These are phyloP conservation scores for Torymus texanus DNA, from an alignment of 2,888 invertebrate genomes.

Conservation along the genomic window DNA sequence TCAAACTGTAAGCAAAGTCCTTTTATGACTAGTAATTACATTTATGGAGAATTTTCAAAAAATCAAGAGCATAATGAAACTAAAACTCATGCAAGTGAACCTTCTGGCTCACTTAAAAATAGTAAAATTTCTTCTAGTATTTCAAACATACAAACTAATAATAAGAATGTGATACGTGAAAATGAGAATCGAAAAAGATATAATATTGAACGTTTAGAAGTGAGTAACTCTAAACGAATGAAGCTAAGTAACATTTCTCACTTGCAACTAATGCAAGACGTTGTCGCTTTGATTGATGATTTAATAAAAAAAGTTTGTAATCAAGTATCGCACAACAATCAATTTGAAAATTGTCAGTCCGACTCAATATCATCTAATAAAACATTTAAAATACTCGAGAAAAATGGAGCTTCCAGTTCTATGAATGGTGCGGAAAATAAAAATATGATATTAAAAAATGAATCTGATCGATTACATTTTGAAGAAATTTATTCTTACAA, in stretches of 20 bases:
- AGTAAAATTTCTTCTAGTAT: too few species aligned
- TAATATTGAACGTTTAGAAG: background rate
- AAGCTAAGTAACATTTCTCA: constrained; percentile 64
- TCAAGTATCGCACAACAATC: background rate
- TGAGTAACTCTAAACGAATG: constrained; percentile 5
- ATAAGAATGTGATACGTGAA: constrained; percentile 3
- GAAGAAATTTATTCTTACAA: background rate
- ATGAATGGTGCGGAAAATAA: too few species aligned
- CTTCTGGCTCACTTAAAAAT: too few species aligned
- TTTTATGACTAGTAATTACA: constrained; percentile 75
- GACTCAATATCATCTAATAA: too few species aligned
- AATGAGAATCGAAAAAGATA: constrained; percentile 17
- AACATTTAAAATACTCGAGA: too few species aligned
- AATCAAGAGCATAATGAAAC: background rate
- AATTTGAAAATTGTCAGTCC: too few species aligned
- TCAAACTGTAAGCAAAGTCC: constrained; percentile 75
- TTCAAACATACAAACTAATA: background rate
- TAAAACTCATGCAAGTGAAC: too few species aligned
- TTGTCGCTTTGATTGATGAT: constrained; percentile 71
- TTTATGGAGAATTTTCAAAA: background rate
- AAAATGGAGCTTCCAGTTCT: too few species aligned
- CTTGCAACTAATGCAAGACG: constrained; percentile 72
- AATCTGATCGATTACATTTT: too few species aligned
- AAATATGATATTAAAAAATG: too few species aligned
- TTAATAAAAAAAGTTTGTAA: constrained; percentile 72